A percentile compares a stretch with the other conserved stretches of the same genome.
Conservation (phyloP, 2,888 invertebrate genomes). For the Harpagoxenus sublaevis region DNA sequence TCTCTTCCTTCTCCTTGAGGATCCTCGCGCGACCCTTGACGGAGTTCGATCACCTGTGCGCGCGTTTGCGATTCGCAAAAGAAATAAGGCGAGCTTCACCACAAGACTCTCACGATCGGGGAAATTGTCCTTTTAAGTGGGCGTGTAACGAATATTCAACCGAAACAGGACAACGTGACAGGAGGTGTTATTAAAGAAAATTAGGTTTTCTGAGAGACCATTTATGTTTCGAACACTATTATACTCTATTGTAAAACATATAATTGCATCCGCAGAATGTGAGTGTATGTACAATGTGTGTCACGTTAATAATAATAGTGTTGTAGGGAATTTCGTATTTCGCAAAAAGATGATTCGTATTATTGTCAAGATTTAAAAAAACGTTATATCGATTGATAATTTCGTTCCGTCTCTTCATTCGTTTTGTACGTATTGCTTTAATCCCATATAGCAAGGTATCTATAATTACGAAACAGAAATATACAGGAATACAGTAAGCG, state of each 20-base stretch:
- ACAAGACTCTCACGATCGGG: slow-evolving; percentile 49
- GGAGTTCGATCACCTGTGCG: slow-evolving; percentile 53
- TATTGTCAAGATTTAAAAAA: background rate
- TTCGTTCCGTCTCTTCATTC: background rate
- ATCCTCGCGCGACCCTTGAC: slow-evolving; percentile 56
- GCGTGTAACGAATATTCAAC: slow-evolving; percentile 27
- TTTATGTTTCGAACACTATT: background rate
- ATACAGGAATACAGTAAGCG: background rate
- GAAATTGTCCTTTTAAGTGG: slow-evolving; percentile 52
- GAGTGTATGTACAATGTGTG: background rate
- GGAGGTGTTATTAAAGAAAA: slow-evolving; percentile 41
- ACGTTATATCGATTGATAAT: background rate
- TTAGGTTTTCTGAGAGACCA: slow-evolving; percentile 19
- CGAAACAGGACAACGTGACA: slow-evolving; percentile 32
- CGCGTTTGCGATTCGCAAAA: slow-evolving; percentile 46
- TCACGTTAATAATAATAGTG: slow-evolving; percentile 16
- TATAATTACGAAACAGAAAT: background rate
- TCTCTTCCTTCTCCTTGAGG: slow-evolving; percentile 54
- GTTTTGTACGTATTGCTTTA: background rate
- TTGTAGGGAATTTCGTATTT: background rate
- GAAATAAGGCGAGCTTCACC: slow-evolving; percentile 41
- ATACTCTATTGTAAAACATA: slow-evolving; percentile 19
- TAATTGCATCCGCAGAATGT: slow-evolving; percentile 6
- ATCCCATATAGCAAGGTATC: background rate
- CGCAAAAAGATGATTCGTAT: background rate